phyloP scores from a whole-genome alignment of 1,140 invertebrate genomes.

The Caenorhabditis brenneri region DNA sequence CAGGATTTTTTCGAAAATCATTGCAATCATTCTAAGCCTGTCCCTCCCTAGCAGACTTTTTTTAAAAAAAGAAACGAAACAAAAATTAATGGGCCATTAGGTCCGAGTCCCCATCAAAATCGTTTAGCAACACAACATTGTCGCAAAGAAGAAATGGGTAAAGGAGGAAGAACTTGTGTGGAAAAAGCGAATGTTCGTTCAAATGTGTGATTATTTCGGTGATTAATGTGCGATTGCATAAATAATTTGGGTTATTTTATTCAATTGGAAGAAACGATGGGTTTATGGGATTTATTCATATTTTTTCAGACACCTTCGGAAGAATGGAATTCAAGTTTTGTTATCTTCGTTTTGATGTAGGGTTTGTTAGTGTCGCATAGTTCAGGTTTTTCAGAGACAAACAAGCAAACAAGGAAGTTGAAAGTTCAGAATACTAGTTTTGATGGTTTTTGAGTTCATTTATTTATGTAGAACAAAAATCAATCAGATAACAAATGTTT shows the following conservation, averaged over 20 bases:
- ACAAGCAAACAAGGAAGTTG: not conserved
- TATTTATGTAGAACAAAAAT: too few species aligned
- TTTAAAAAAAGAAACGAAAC: not conserved
- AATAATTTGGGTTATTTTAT: conserved; percentile 5
- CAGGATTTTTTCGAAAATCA: not conserved
- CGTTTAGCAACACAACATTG: not conserved
- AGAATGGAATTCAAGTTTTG: conserved; percentile 2
- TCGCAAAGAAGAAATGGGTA: not conserved
- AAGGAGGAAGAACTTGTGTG: not conserved
- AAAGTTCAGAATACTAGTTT: not conserved
- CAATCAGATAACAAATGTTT: too few species aligned
- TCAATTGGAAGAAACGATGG: not conserved
- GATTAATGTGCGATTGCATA: conserved; percentile 27
- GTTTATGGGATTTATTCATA: not conserved
- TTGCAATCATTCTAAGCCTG: not conserved
- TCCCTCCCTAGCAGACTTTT: not conserved
- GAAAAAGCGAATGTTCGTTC: not conserved
- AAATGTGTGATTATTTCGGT: conserved; percentile 19
- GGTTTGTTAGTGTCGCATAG: not conserved
- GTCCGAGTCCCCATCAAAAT: not conserved
- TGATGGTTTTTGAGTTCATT: too few species aligned
- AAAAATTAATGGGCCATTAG: conserved; percentile 38
- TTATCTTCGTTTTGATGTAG: not conserved
- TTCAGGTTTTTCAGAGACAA: not conserved
- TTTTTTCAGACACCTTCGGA: not conserved